Conservation (phyloP, 2,797 vertebrate species). For the Acomys russatus region DNA sequence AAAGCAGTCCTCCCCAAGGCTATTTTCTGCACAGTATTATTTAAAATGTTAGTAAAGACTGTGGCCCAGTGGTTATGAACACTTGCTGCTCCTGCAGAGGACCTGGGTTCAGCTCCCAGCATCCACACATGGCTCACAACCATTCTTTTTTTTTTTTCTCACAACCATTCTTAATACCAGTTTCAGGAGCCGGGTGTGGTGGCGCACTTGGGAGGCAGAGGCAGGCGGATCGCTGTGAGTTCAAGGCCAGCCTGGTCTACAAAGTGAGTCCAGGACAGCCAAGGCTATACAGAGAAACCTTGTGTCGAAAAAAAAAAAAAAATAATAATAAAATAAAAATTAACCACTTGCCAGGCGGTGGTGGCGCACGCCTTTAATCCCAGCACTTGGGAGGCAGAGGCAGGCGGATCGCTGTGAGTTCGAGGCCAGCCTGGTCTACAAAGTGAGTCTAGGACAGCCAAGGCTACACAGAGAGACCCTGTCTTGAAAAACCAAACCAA, state of each 20-base stretch:
- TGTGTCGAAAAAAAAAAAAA: too few species aligned
- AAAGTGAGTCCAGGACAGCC: too few species aligned
- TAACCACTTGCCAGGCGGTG: too few species aligned
- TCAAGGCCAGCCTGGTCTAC: too few species aligned
- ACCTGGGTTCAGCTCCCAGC: neutral
- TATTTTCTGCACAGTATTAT: neutral
- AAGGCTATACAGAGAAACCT: too few species aligned
- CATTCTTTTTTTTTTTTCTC: too few species aligned
- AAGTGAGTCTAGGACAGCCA: neutral
- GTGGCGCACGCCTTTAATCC: too few species aligned
- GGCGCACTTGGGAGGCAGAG: too few species aligned
- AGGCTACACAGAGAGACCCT: neutral
- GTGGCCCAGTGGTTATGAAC: neutral
- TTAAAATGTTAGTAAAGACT: neutral
- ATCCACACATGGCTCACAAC: neutral
- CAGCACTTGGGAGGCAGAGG: neutral
- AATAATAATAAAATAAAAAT: too few species aligned
- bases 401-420: neutral
- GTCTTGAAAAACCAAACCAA: neutral
- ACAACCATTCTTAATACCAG: too few species aligned
- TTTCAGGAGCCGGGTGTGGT: neutral
- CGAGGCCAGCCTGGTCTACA: neutral
- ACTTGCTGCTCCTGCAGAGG: neutral
- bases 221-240: too few species aligned
- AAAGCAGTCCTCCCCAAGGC: neutral